Percentiles rank a stretch among this genome's conserved stretches.
Conservation (phyloP, 2,113 vertebrate genomes). For the Okapia johnstoni region DNA sequence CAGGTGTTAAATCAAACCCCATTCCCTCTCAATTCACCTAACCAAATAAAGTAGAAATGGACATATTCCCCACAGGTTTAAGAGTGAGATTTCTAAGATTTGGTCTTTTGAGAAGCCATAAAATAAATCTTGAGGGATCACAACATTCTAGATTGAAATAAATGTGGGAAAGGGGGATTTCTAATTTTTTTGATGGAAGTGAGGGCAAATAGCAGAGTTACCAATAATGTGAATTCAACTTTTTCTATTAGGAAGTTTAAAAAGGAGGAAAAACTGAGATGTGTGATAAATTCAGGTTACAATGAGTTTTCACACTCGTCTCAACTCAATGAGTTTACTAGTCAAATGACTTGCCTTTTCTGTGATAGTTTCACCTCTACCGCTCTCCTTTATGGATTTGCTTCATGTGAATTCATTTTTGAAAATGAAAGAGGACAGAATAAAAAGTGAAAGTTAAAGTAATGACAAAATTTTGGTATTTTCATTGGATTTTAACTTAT, state of each 20-base stretch:
- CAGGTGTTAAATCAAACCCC: slow-evolving; percentile 48
- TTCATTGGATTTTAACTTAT: slow-evolving; percentile 50
- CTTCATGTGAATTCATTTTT: slow-evolving; percentile 49
- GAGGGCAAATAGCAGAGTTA: slow-evolving; percentile 5
- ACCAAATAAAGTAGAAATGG: slow-evolving; percentile 45
- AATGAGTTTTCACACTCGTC: slow-evolving; percentile 67
- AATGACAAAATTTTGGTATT: slow-evolving; percentile 55
- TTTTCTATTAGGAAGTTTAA: slow-evolving; percentile 64
- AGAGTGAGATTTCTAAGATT: slow-evolving; percentile 42
- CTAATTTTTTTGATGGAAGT: slow-evolving; percentile 57
- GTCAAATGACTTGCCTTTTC: slow-evolving; percentile 20
- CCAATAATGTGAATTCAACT: slow-evolving; percentile 36
- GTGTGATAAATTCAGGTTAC: slow-evolving; percentile 50
- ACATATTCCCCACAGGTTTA: slow-evolving; percentile 24
- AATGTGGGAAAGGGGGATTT: slow-evolving; percentile 5
- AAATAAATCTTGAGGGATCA: slow-evolving; percentile 39
- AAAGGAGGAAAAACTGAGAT: slow-evolving; percentile 32
- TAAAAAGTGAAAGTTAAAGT: slow-evolving; percentile 49
- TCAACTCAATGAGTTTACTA: slow-evolving; percentile 16
- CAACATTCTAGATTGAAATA: slow-evolving; percentile 51
- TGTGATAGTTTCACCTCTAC: slow-evolving; percentile 30
- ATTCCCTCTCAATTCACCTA: slow-evolving; percentile 43
- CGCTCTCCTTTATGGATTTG: slow-evolving; percentile 39
- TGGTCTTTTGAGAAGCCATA: slow-evolving; percentile 48
- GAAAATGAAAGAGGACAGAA: slow-evolving; percentile 53